Conservation (phyloP, 2,113 vertebrate genomes). For the Cryptoleucopteryx plumbea region DNA sequence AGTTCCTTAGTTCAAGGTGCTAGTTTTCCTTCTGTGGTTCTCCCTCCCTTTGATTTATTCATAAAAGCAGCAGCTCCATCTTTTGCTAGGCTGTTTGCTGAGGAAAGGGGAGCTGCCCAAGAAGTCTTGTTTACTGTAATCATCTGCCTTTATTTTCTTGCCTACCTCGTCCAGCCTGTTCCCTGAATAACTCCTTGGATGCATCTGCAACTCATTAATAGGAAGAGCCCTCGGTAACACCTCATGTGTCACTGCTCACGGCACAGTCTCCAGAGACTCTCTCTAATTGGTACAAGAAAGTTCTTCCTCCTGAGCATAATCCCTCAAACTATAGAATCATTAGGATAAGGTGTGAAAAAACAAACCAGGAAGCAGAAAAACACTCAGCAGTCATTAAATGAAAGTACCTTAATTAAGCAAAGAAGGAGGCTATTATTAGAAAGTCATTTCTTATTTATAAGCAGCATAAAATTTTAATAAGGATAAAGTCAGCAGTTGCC, state of each 20-base stretch:
- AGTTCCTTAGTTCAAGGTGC: not conserved
- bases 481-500: not conserved
- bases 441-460: not conserved
- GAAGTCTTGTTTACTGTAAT: fast-evolving
- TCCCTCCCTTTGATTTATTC: no score
- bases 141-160: not conserved
- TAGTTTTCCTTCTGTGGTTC: not conserved
- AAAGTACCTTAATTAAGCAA: not conserved
- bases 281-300: not conserved
- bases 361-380: not conserved
- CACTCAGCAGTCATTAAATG: not conserved
- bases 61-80: not conserved
- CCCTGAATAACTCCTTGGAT: not conserved
- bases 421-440: not conserved
- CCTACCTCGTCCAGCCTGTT: not conserved
- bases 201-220: not conserved
- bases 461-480: not conserved
- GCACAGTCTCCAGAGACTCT: fast-evolving
- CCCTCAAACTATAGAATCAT: not conserved
- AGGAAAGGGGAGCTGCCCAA: not conserved
- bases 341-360: not conserved
- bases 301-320: not conserved
- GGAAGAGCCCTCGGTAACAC: not conserved
- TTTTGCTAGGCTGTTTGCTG: not conserved
- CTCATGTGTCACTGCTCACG: fast-evolving